Percentiles rank a stretch among this genome's conserved stretches.
Evolutionary conservation across 2,888 invertebrate species (phyloP).

Genomic region (Oxystoma pomonae): DNA sequence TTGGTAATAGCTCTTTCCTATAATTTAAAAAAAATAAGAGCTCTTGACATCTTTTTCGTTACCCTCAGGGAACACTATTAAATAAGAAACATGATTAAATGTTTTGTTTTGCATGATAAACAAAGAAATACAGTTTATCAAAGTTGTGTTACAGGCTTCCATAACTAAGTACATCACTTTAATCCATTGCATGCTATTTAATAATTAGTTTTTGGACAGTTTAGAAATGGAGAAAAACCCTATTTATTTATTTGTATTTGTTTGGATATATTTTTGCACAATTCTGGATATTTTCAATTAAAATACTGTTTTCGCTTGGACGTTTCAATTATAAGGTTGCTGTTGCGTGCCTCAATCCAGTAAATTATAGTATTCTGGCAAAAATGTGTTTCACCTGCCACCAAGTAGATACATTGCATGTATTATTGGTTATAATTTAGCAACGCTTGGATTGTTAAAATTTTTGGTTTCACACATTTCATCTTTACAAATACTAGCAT

Average conservation of each 20-base stretch:
- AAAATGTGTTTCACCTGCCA: not conserved
- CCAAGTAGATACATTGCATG: not conserved
- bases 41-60: no score
- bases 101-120: no score
- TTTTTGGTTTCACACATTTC: no score
- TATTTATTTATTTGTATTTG: not conserved
- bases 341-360: conserved; percentile 13
- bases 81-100: no score
- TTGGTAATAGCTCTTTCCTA: no score
- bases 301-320: conserved; percentile 12
- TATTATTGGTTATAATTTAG: no score
- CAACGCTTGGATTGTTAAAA: no score
- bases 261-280: not conserved
- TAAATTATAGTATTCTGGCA: not conserved
- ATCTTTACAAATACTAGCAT: no score
- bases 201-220: not conserved
- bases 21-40: no score
- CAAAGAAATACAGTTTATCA: not conserved
- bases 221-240: not conserved
- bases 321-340: conserved; percentile 17
- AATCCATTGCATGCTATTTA: not conserved
- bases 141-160: not conserved
- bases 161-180: not conserved
- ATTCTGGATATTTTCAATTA: not conserved
- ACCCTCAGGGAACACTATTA: no score